Conservation (phyloP, 2,797 vertebrate species). For the Dromococcyx pavoninus region DNA sequence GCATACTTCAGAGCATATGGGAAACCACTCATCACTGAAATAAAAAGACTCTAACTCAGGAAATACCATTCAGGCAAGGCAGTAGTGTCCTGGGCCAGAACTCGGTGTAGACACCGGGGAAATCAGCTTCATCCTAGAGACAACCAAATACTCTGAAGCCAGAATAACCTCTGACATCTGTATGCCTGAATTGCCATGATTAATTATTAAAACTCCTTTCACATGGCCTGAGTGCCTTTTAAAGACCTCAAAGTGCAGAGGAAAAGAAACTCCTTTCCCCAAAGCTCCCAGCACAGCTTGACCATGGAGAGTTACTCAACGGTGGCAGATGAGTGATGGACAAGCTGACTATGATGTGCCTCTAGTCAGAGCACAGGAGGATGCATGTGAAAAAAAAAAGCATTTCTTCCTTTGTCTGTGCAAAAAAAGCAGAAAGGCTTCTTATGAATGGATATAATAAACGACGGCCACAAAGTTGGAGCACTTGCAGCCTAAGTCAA, state of each 20-base stretch:
- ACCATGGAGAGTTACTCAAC: not conserved
- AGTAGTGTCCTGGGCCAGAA: not conserved
- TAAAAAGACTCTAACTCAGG: not conserved
- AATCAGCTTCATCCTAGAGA: not conserved
- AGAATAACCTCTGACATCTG: not conserved
- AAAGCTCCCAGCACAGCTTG: not conserved
- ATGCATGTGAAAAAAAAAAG: not conserved
- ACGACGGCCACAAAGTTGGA: not conserved
- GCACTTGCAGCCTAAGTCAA: not conserved
- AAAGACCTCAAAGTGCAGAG: not conserved
- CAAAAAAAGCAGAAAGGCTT: not conserved
- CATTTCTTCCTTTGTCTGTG: not conserved
- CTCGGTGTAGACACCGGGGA: not conserved
- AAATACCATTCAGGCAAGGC: not conserved
- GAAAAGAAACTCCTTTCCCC: not conserved
- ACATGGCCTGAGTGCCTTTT: not conserved
- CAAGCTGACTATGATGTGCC: not conserved
- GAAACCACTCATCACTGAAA: not conserved
- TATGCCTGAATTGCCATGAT: not conserved
- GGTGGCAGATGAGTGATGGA: accelerated
- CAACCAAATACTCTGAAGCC: not conserved
- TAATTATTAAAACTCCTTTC: not conserved
- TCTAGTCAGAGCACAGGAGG: not conserved
- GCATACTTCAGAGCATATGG: not conserved
- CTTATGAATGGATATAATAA: not conserved